These are phyloP conservation scores for Megaustenia siamemsis DNA, from an alignment of 2,888 invertebrate species.

Conservation along the genomic window DNA sequence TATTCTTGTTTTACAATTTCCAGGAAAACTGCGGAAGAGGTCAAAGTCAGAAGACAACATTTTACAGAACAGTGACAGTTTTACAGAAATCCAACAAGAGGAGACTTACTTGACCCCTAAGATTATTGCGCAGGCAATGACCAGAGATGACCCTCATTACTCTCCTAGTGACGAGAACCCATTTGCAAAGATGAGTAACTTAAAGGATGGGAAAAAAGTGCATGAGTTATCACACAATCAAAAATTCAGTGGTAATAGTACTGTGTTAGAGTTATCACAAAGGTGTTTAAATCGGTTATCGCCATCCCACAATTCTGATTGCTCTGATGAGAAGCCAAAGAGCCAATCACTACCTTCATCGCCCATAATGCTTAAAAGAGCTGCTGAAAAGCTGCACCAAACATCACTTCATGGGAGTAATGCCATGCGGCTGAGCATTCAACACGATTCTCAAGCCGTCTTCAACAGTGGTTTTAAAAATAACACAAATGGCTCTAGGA, in stretches of 20 bases:
- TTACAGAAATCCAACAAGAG: constrained; percentile 24
- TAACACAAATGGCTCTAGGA: neutral
- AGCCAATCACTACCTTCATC: constrained; percentile 78
- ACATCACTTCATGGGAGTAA: constrained; percentile 72
- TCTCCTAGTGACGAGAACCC: constrained; percentile 74
- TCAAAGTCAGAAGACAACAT: constrained; percentile 76
- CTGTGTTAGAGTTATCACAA: neutral
- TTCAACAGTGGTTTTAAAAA: constrained; percentile 18
- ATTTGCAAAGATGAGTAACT: constrained; percentile 72
- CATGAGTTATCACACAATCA: constrained; percentile 62
- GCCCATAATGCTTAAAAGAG: constrained; percentile 71
- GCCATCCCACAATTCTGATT: neutral
- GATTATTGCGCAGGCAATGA: constrained; percentile 87
- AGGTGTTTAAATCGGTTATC: neutral
- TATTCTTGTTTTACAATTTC: constrained; percentile 5
- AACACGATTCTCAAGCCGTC: neutral
- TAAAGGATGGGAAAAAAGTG: constrained; percentile 74
- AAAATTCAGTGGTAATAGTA: constrained; percentile 58
- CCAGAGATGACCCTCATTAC: constrained; percentile 81
- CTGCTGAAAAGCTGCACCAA: constrained; percentile 72
- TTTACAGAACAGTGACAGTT: constrained; percentile 64
- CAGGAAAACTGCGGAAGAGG: constrained; percentile 63
- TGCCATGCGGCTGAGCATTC: constrained; percentile 55
- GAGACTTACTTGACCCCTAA: constrained; percentile 81
- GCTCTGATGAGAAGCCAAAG: constrained; percentile 54